Conservation (phyloP, 1,140 invertebrate genomes). For the Achroia grisella region DNA sequence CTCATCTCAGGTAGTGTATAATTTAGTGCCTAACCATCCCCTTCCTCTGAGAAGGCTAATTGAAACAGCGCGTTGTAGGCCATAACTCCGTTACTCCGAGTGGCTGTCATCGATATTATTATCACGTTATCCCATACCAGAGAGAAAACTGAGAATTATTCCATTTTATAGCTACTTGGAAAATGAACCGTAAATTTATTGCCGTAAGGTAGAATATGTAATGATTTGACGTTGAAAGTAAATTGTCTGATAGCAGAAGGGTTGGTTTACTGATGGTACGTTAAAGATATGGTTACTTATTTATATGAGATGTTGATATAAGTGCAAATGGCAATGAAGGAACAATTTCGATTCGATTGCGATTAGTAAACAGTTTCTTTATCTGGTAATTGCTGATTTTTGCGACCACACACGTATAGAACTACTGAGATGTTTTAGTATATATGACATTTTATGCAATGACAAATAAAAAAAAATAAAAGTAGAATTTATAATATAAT, state of each 20-base stretch:
- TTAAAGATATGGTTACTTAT: constrained; percentile 25
- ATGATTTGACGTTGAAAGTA: too few relatives aligned
- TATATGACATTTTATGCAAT: too few relatives aligned
- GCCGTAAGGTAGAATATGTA: too few relatives aligned
- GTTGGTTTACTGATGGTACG: constrained; percentile 17
- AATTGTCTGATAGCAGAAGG: constrained; percentile 8
- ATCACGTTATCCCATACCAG: constrained; percentile 19
- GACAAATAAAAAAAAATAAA: too few relatives aligned
- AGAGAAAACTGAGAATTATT: constrained; percentile 1
- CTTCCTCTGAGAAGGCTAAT: constrained; percentile 42
- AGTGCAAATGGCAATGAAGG: constrained; percentile 1
- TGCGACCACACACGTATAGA: too few relatives aligned
- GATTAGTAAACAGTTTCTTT: constrained; percentile 2
- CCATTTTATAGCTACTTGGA: neutral
- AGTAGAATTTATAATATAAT: too few relatives aligned
- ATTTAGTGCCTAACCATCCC: constrained; percentile 53
- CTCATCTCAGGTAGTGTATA: constrained; percentile 26
- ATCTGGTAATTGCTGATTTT: constrained; percentile 2
- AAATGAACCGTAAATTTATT: neutral
- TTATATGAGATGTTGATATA: constrained; percentile 14
- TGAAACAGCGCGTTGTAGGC: constrained; percentile 40
- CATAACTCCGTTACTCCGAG: constrained; percentile 43
- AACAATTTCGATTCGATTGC: constrained; percentile 2
- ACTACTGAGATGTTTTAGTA: too few relatives aligned
- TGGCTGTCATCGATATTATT: constrained; percentile 41